Evolutionary conservation across 2,797 vertebrate species (phyloP).

Genomic region (Chaunax sp.): DNA sequence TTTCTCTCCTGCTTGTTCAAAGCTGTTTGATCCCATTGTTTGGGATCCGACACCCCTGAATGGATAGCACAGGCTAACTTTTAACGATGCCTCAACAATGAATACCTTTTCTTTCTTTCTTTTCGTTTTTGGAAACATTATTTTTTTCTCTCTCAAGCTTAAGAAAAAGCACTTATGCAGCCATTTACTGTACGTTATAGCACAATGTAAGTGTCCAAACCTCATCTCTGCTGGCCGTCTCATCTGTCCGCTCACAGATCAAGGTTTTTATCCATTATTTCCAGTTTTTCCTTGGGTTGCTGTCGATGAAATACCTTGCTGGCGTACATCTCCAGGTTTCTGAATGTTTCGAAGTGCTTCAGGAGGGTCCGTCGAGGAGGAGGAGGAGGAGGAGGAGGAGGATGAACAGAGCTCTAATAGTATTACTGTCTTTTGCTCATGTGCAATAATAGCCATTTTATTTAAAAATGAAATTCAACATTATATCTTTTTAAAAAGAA

Average conservation of each 20-base stretch:
- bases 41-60: conserved; percentile 65
- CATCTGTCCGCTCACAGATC: conserved; percentile 45
- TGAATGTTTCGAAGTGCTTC: conserved; percentile 76
- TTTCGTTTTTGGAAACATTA: no score
- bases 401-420: conserved; percentile 73
- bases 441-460: conserved; percentile 86
- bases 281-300: conserved; percentile 18
- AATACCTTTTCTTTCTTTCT: conserved; percentile 55
- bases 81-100: conserved; percentile 74
- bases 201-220: conserved; percentile 75
- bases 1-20: conserved; percentile 54
- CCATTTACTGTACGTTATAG: conserved; percentile 80
- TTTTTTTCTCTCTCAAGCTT: conserved; percentile 59
- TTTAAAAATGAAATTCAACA: conserved; percentile 66
- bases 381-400: conserved; percentile 45
- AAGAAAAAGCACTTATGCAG: conserved; percentile 82
- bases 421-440: conserved; percentile 81
- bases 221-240: conserved; percentile 67
- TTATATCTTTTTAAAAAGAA: conserved; percentile 47
- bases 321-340: conserved; percentile 55
- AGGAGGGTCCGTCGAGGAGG: conserved; percentile 45
- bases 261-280: conserved; percentile 36
- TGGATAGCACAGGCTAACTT: conserved; percentile 81
- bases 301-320: conserved; percentile 43
- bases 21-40: conserved; percentile 53